Conservation (phyloP, 2,888 invertebrate genomes). For the Salpingus planirostris region DNA sequence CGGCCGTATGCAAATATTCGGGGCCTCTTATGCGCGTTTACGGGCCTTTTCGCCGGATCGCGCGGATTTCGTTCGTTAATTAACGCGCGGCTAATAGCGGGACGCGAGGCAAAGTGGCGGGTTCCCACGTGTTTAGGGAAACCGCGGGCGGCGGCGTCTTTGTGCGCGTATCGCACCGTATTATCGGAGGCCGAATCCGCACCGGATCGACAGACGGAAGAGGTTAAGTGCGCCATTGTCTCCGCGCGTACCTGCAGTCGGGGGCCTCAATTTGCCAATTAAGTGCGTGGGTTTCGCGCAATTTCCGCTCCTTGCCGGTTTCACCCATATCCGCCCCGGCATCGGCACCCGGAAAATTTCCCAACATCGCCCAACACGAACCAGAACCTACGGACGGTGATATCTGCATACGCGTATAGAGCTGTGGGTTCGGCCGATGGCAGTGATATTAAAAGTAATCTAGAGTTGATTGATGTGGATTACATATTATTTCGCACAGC, state of each 20-base stretch:
- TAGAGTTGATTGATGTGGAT: conserved; percentile 31
- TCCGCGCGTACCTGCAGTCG: conserved; percentile 1
- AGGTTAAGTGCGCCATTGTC: conserved; percentile 7
- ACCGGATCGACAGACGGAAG: conserved; percentile 5
- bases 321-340: too few relatives aligned
- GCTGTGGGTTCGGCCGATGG: conserved; percentile 14
- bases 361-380: too few relatives aligned
- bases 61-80: conserved; percentile 7
- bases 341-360: too few relatives aligned
- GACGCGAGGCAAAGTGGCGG: conserved; percentile 9
- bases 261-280: too few relatives aligned
- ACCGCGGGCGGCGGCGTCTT: conserved; percentile 11
- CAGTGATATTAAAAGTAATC: conserved; percentile 29
- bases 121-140: conserved; percentile 13
- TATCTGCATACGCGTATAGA: conserved; percentile 10
- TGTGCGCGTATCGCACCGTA: conserved; percentile 7
- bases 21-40: background rate
- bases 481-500: conserved; percentile 30
- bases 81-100: conserved; percentile 6
- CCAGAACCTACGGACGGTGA: too few relatives aligned
- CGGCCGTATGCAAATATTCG: too few relatives aligned
- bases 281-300: too few relatives aligned
- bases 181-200: conserved; percentile 2
- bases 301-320: too few relatives aligned
- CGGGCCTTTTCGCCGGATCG: background rate